Conservation (phyloP, 2,113 vertebrate genomes). For the Cacatua alba region DNA sequence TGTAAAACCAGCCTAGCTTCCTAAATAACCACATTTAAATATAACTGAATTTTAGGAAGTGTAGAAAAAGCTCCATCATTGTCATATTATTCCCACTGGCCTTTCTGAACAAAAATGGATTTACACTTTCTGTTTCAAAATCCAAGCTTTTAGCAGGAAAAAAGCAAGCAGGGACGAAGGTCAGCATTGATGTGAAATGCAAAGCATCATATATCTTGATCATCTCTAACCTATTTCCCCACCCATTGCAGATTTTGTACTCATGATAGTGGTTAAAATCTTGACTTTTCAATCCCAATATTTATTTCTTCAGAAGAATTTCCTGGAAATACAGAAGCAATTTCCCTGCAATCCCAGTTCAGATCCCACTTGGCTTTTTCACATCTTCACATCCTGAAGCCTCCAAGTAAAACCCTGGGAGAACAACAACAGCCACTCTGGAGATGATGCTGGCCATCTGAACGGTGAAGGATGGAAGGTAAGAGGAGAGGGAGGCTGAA, state of each 20-base stretch:
- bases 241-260: background rate
- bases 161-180: background rate
- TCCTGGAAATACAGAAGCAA: background rate
- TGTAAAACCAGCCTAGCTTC: constrained; percentile 12
- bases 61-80: background rate
- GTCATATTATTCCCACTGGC: constrained; percentile 15
- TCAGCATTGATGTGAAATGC: background rate
- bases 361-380: background rate
- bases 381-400: background rate
- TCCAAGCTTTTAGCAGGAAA: background rate
- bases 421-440: background rate
- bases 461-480: background rate
- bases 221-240: background rate
- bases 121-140: background rate
- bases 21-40: constrained; percentile 16
- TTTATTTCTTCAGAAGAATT: background rate
- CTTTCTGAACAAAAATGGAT: constrained; percentile 8
- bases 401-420: background rate
- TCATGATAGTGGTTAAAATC: background rate
- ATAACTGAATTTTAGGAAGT: background rate
- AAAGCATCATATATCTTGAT: background rate
- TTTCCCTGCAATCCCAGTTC: background rate
- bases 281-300: background rate
- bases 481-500: background rate
- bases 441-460: background rate